Conservation (phyloP, 2,113 vertebrate species). For the Myxocyprinus asiaticus region DNA sequence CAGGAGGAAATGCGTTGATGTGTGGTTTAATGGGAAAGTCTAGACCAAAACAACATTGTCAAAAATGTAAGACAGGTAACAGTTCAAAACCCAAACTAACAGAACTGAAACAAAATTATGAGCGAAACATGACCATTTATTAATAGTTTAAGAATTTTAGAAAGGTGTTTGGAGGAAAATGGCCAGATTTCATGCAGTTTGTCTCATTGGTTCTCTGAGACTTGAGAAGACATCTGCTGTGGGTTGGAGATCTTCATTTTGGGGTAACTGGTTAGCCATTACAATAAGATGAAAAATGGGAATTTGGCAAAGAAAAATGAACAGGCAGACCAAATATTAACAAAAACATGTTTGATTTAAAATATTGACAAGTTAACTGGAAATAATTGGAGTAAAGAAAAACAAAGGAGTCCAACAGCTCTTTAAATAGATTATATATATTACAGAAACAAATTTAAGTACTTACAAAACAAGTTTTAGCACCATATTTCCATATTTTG, state of each 20-base stretch:
- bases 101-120: neutral
- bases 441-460: slow-evolving; percentile 79
- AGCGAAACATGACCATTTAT: neutral
- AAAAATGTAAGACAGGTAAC: neutral
- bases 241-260: too few relatives aligned
- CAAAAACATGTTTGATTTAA: neutral
- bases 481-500: slow-evolving; percentile 64
- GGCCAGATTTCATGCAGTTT: neutral
- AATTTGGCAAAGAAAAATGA: too few relatives aligned
- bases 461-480: slow-evolving; percentile 80
- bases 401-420: slow-evolving; percentile 70
- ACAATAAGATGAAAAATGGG: too few relatives aligned
- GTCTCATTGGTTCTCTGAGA: neutral
- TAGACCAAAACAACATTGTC: slow-evolving; percentile 23
- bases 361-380: neutral
- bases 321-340: too few relatives aligned
- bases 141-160: neutral
- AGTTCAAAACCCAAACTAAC: neutral
- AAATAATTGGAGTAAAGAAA: slow-evolving; percentile 41
- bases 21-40: slow-evolving; percentile 55
- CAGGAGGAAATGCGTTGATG: slow-evolving; percentile 45
- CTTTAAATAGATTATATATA: slow-evolving; percentile 82
- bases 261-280: neutral
- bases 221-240: slow-evolving; percentile 10
- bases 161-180: neutral